phyloP scores from a whole-genome alignment of 2,888 invertebrate species.

The Spialia ferax region DNA sequence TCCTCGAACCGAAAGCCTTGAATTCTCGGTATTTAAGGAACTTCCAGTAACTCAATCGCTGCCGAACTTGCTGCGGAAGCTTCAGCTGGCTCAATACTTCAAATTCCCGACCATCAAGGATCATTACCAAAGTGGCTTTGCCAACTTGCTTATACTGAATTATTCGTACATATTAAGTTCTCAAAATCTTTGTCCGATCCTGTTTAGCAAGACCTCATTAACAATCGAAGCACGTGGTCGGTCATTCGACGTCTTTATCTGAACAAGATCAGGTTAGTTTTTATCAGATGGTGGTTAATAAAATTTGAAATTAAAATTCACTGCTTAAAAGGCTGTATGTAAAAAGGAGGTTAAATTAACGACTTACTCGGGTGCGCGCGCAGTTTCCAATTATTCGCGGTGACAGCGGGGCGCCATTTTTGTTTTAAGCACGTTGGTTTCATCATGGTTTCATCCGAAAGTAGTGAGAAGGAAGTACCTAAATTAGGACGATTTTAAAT shows the following conservation, averaged over 20 bases:
- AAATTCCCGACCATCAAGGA: constrained; percentile 37
- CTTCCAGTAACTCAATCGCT: constrained; percentile 26
- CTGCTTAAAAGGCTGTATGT: constrained; percentile 35
- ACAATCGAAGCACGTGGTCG: constrained; percentile 43
- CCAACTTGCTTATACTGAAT: constrained; percentile 27
- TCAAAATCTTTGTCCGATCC: constrained; percentile 36
- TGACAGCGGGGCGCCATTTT: constrained; percentile 38
- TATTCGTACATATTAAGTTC: constrained; percentile 37
- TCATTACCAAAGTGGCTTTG: constrained; percentile 31
- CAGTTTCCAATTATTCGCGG: constrained; percentile 19
- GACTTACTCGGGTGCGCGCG: constrained; percentile 31
- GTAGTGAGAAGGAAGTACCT: neutral
- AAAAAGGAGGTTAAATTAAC: constrained; percentile 40
- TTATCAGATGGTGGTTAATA: constrained; percentile 45
- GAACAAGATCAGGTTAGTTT: constrained; percentile 49
- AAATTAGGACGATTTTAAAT: too few species aligned
- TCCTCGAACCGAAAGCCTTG: neutral
- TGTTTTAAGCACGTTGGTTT: constrained; percentile 30
- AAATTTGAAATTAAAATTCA: constrained; percentile 51
- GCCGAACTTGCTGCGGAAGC: constrained; percentile 13
- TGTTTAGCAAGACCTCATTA: constrained; percentile 31
- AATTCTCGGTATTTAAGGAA: constrained; percentile 9
- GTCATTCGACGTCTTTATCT: constrained; percentile 51
- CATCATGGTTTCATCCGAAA: constrained; percentile 23
- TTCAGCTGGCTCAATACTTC: constrained; percentile 17